A percentile compares a stretch with the other conserved stretches of the same genome.
Conservation (phyloP, 2,113 vertebrate species). For the Alligator sinensis region DNA sequence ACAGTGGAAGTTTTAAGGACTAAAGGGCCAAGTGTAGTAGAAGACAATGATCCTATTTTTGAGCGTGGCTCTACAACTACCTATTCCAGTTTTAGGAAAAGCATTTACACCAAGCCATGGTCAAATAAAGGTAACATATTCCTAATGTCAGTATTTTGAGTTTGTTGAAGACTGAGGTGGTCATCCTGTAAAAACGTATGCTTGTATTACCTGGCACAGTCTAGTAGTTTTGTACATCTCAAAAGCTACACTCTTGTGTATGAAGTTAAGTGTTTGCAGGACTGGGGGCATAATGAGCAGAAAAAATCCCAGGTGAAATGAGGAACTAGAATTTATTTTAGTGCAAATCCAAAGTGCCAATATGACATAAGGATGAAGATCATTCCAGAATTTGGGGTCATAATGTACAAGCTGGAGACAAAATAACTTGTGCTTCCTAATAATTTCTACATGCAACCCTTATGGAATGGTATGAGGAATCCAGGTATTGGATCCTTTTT, state of each 20-base stretch:
- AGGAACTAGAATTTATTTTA: neutral
- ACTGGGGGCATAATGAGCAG: neutral
- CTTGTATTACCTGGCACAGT: neutral
- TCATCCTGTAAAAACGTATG: neutral
- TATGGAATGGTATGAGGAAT: rapidly evolving
- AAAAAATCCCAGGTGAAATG: neutral
- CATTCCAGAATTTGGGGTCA: neutral
- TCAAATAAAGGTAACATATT: constrained; percentile 87
- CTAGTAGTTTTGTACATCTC: neutral
- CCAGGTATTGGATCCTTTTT: neutral
- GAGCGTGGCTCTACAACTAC: constrained; percentile 97
- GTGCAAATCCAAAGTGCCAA: neutral
- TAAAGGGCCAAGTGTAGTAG: constrained; percentile 89
- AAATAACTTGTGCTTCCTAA: neutral
- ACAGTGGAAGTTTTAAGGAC: constrained; percentile 93
- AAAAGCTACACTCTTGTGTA: neutral
- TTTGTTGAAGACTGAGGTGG: neutral
- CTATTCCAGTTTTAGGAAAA: constrained; percentile 95
- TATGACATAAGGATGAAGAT: neutral
- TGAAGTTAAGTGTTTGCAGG: neutral
- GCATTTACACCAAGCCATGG: constrained; percentile 92
- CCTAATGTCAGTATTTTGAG: neutral
- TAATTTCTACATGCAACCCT: neutral
- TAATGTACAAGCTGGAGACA: neutral
- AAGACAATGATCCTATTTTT: constrained; percentile 95